Evolutionary conservation across 2,113 vertebrate species (phyloP).

Genomic region (Ahaetulla prasina): DNA sequence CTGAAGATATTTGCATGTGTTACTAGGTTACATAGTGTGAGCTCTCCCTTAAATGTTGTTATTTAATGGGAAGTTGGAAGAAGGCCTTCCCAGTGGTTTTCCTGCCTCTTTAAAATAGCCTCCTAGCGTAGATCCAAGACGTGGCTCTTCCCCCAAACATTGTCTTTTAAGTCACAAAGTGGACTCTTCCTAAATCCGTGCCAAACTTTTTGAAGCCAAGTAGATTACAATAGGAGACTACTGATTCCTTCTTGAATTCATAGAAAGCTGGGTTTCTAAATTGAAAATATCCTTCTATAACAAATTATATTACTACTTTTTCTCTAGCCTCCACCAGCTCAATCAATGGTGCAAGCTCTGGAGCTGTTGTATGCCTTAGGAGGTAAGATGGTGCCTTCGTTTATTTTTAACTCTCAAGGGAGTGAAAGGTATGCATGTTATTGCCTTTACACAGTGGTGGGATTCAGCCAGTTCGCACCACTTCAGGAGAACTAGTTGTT

Average conservation of each 20-base stretch:
- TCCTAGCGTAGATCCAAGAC: background rate
- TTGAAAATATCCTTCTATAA: background rate
- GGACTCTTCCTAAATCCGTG: background rate
- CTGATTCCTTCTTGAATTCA: background rate
- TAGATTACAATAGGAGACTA: background rate
- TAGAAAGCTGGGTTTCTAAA: background rate
- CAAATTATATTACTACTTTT: constrained; percentile 25
- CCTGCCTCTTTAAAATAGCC: background rate
- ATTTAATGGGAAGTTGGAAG: background rate
- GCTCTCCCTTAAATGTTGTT: background rate
- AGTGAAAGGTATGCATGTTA: background rate
- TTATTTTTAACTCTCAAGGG: background rate
- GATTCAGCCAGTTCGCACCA: too few relatives aligned
- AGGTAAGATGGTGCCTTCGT: constrained; percentile 73
- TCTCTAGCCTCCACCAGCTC: constrained; percentile 90
- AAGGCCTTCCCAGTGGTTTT: background rate
- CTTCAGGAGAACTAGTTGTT: too few relatives aligned
- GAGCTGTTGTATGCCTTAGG: constrained; percentile 94
- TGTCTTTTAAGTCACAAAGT: background rate
- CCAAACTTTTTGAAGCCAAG: background rate
- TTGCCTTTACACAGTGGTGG: background rate
- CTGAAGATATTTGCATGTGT: background rate
- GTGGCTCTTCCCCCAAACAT: background rate
- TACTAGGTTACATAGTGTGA: background rate
- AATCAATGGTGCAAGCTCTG: constrained; percentile 97